Conservation (phyloP, 1,140 invertebrate genomes). For the Magallana gigas region DNA sequence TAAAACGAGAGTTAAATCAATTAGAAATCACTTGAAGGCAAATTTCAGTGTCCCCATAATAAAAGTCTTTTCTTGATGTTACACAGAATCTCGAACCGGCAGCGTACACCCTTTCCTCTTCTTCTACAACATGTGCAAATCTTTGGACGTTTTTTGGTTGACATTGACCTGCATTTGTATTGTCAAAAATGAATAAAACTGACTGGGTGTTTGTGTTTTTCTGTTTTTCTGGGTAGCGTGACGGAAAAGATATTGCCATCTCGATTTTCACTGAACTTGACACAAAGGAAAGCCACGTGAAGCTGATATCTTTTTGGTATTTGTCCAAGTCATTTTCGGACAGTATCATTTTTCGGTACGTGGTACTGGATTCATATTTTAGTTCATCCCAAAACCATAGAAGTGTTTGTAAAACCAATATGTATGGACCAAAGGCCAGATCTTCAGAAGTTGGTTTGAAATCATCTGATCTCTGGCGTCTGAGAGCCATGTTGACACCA, state of each 20-base stretch:
- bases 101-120: constrained; percentile 56
- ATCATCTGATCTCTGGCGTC: constrained; percentile 29
- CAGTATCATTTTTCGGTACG: constrained; percentile 49
- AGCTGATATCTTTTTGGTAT: constrained; percentile 34
- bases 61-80: background rate
- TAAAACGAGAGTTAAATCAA: too few species aligned
- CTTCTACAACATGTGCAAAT: constrained; percentile 42
- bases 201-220: background rate
- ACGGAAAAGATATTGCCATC: constrained; percentile 44
- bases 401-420: constrained; percentile 46
- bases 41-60: background rate
- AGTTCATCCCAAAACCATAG: constrained; percentile 39
- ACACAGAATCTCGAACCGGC: constrained; percentile 45
- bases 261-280: constrained; percentile 36
- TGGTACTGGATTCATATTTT: constrained; percentile 4
- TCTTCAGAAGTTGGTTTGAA: constrained; percentile 45
- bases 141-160: constrained; percentile 41
- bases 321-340: background rate
- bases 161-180: constrained; percentile 31
- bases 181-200: constrained; percentile 39
- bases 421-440: constrained; percentile 48
- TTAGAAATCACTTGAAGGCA: background rate
- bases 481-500: constrained; percentile 36
- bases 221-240: constrained; percentile 20
- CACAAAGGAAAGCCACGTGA: constrained; percentile 48